Evolutionary conservation across 2,797 vertebrate genomes (phyloP).

Genomic region (Gila robusta): DNA sequence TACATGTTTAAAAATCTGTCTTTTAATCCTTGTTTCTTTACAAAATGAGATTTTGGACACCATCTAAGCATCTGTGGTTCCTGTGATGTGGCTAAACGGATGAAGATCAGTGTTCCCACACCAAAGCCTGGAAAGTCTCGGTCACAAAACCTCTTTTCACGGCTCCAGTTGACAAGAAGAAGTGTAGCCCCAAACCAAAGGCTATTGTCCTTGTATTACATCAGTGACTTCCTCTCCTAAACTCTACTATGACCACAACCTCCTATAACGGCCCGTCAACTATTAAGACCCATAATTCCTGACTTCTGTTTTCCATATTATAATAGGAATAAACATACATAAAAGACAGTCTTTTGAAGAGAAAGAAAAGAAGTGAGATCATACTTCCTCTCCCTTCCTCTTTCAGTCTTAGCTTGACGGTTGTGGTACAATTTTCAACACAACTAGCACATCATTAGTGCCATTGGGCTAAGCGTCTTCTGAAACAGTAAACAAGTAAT

Average conservation of each 20-base stretch:
- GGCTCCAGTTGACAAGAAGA: not conserved
- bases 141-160: constrained; percentile 20
- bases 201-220: constrained; percentile 36
- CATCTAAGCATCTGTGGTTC: constrained; percentile 18
- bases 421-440: constrained; percentile 1
- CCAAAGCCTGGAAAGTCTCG: not conserved
- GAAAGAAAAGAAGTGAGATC: constrained; percentile 3
- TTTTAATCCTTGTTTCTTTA: constrained; percentile 19
- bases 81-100: constrained; percentile 38
- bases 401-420: not conserved
- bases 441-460: constrained; percentile 27
- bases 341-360: not conserved
- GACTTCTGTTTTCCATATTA: constrained; percentile 35
- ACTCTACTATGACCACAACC: not conserved
- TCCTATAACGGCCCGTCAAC: not conserved
- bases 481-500: constrained; percentile 31
- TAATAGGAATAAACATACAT: constrained; percentile 6
- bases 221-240: constrained; percentile 8
- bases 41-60: not conserved
- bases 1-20: not conserved
- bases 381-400: constrained; percentile 6
- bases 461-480: not conserved
- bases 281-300: constrained; percentile 4
- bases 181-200: constrained; percentile 23
- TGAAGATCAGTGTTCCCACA: constrained; percentile 9